A percentile compares a stretch with the other conserved stretches of the same genome.
Evolutionary conservation across 2,888 invertebrate species (phyloP).

Genomic region (Volucella inflata): DNA sequence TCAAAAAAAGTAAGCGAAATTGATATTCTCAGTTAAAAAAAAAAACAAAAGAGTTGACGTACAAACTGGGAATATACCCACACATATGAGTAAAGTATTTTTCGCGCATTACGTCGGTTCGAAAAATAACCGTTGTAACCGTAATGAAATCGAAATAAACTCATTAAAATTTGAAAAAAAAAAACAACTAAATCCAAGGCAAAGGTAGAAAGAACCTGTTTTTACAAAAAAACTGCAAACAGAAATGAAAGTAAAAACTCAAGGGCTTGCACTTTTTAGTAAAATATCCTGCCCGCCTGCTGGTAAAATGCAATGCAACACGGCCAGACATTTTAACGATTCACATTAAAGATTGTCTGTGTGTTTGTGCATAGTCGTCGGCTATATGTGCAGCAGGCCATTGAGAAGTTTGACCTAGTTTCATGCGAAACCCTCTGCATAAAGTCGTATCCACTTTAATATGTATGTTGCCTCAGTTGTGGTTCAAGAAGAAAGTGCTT

Average conservation of each 20-base stretch:
- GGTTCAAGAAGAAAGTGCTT: conserved; percentile 81
- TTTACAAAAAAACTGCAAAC: conserved; percentile 9
- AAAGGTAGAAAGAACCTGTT: conserved; percentile 53
- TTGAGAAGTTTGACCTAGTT: conserved; percentile 69
- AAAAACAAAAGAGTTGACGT: conserved; percentile 50
- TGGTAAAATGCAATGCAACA: conserved; percentile 23
- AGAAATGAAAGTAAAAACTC: conserved; percentile 83
- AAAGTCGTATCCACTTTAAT: conserved; percentile 74
- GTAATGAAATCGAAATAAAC: conserved; percentile 33
- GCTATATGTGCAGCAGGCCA: conserved; percentile 63
- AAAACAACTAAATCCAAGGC: conserved; percentile 51
- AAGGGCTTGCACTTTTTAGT: conserved; percentile 83
- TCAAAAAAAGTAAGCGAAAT: conserved; percentile 20
- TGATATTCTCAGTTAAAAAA: conserved; percentile 7
- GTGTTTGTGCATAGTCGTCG: not conserved
- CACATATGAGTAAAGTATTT: not conserved
- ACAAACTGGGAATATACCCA: conserved; percentile 35
- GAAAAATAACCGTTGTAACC: not conserved
- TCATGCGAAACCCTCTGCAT: conserved; percentile 63
- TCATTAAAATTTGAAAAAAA: conserved; percentile 73
- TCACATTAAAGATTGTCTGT: conserved; percentile 39
- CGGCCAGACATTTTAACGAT: conserved; percentile 32
- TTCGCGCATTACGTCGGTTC: conserved; percentile 34
- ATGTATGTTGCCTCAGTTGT: conserved; percentile 78
- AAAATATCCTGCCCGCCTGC: conserved; percentile 67